These are phyloP conservation scores for Lucifuga dentata DNA, from an alignment of 2,113 vertebrate genomes.

Conservation along the genomic window DNA sequence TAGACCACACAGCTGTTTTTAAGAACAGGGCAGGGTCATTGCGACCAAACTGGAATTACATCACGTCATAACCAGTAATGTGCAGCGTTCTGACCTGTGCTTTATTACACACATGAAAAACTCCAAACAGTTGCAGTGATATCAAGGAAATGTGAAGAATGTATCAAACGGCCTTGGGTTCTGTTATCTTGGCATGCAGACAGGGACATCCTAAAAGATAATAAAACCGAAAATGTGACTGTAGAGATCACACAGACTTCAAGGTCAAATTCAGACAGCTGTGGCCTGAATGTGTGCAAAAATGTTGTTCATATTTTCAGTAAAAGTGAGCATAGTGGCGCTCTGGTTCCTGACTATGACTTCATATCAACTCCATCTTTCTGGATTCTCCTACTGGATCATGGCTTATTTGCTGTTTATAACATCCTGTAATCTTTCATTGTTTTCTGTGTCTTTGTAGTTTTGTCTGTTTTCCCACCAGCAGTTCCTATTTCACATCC, in stretches of 20 bases:
- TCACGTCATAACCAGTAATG: conserved; percentile 44
- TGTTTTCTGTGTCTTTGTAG: no score
- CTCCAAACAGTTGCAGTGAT: conserved; percentile 19
- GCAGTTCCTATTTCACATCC: no score
- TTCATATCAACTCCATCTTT: no score
- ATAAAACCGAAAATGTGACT: conserved; percentile 30
- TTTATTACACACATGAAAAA: neutral
- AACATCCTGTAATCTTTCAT: no score
- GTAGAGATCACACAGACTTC: conserved; percentile 15
- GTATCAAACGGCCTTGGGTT: conserved; percentile 67
- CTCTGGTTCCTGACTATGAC: no score
- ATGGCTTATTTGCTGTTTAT: no score
- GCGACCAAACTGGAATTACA: conserved; percentile 54
- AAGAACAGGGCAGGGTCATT: conserved; percentile 43
- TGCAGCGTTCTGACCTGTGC: conserved; percentile 50
- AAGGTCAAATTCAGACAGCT: conserved; percentile 48
- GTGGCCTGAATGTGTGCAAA: conserved; percentile 29
- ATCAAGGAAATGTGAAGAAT: conserved; percentile 71
- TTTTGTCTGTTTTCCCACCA: no score
- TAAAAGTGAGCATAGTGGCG: conserved; percentile 11
- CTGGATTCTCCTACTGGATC: no score
- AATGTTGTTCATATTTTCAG: conserved; percentile 17
- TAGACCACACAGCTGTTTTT: conserved; percentile 22
- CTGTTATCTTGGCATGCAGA: conserved; percentile 60
- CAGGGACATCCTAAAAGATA: conserved; percentile 51